These are phyloP conservation scores for Centruroides vittatus DNA, from an alignment of 1,140 invertebrate genomes.

Conservation along the genomic window DNA sequence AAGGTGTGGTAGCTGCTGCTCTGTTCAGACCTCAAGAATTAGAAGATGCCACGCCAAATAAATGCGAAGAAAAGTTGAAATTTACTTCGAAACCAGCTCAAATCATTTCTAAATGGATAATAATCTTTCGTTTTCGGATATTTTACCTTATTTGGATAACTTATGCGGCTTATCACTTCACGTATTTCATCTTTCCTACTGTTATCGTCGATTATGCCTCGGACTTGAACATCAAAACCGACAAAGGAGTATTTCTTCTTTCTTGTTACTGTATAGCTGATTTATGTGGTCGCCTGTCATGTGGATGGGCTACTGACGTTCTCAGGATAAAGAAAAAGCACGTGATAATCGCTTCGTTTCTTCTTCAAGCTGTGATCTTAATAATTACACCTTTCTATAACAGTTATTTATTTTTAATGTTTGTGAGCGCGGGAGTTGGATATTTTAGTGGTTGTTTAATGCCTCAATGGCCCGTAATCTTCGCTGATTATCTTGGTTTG, in stretches of 20 bases:
- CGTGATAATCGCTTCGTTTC: slow-evolving; percentile 9
- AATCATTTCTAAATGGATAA: too few relatives aligned
- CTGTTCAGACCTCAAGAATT: slow-evolving; percentile 1
- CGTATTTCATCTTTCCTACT: slow-evolving; percentile 14
- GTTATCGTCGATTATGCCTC: slow-evolving; percentile 19
- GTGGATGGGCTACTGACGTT: slow-evolving; percentile 15
- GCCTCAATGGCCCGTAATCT: slow-evolving; percentile 15
- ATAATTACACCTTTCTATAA: slow-evolving; percentile 8
- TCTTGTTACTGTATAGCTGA: slow-evolving; percentile 15
- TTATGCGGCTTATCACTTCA: slow-evolving; percentile 7
- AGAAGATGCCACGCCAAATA: too few relatives aligned
- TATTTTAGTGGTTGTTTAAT: slow-evolving; percentile 11
- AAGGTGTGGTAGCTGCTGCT: slow-evolving; percentile 8
- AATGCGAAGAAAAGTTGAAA: too few relatives aligned
- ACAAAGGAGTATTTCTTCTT: slow-evolving; percentile 11
- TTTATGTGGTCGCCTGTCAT: slow-evolving; percentile 14
- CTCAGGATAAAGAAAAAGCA: slow-evolving; percentile 11
- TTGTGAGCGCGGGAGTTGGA: slow-evolving; percentile 5
- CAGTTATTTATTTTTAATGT: slow-evolving; percentile 9
- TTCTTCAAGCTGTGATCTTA: slow-evolving; percentile 7
- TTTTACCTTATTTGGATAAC: not conserved
- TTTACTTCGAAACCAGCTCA: too few relatives aligned
- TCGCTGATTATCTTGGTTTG: slow-evolving; percentile 17
- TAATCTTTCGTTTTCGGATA: too few relatives aligned
- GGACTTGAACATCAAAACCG: slow-evolving; percentile 10